These are phyloP conservation scores for Lasiommata megera DNA, from an alignment of 2,888 invertebrate species.

Conservation along the genomic window DNA sequence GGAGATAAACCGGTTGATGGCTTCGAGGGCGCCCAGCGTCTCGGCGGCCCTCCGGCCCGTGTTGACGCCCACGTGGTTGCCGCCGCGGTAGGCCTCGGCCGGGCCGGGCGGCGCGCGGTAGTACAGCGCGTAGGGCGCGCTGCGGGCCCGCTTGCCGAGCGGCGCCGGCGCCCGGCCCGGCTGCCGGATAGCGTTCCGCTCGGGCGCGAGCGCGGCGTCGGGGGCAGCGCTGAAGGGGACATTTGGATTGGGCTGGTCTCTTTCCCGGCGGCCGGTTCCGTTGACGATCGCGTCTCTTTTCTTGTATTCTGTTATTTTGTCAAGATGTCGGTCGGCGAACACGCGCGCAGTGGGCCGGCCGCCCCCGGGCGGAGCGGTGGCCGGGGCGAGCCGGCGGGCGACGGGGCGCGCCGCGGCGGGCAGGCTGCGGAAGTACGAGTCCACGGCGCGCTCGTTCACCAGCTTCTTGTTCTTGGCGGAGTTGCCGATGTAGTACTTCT, in stretches of 20 bases:
- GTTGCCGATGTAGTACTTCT: conserved; percentile 42
- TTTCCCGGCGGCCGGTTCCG: neutral
- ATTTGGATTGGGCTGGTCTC: neutral
- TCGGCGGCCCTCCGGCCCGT: neutral
- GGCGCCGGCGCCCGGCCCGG: conserved; percentile 30
- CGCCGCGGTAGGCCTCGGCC: neutral
- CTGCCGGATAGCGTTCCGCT: conserved; percentile 33
- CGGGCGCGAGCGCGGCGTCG: conserved; percentile 6
- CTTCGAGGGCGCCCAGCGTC: neutral
- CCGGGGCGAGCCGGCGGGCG: neutral
- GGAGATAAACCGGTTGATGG: neutral
- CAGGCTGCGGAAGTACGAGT: conserved; percentile 49
- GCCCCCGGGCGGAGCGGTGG: too few relatives aligned
- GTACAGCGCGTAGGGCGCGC: conserved; percentile 48
- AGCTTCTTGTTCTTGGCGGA: conserved; percentile 38
- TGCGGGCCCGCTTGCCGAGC: conserved; percentile 42
- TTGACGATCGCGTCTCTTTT: conserved; percentile 3
- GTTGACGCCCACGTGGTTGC: neutral
- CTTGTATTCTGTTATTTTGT: conserved; percentile 19
- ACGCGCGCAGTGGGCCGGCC: too few relatives aligned
- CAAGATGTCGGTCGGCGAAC: conserved; percentile 25
- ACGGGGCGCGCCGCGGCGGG: conserved; percentile 30
- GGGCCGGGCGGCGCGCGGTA: conserved; percentile 39
- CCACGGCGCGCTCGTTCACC: conserved; percentile 44
- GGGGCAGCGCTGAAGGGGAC: too few relatives aligned